These are phyloP conservation scores for Poicephalus meyeri DNA, from an alignment of 2,113 vertebrate genomes.

Conservation along the genomic window DNA sequence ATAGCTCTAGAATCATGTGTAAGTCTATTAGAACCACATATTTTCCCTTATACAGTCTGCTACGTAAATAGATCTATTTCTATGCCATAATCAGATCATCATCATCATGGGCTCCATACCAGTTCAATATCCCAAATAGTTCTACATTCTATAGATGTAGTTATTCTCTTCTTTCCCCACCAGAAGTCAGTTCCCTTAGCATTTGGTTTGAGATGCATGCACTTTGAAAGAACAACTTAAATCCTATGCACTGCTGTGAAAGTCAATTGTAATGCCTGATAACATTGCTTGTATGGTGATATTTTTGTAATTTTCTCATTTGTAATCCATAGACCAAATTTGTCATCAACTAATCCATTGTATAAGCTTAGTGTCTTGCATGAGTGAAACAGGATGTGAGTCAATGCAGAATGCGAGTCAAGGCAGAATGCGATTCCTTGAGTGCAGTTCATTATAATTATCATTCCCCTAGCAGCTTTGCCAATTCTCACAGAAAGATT, in stretches of 20 bases:
- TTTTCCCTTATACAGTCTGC: neutral
- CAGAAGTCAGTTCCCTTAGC: neutral
- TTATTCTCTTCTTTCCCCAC: neutral
- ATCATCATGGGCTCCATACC: neutral
- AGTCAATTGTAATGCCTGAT: neutral
- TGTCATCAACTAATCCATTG: neutral
- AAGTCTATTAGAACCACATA: neutral
- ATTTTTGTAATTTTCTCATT: neutral
- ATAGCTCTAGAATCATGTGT: too few species aligned
- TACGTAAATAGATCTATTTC: neutral
- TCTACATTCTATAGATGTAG: fast-evolving
- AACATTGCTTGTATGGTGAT: neutral
- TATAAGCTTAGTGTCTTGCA: neutral
- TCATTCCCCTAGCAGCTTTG: neutral
- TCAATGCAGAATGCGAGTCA: neutral
- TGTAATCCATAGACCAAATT: neutral
- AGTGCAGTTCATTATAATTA: neutral
- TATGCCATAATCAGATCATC: too few species aligned
- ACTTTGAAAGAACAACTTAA: neutral
- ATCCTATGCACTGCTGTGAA: neutral
- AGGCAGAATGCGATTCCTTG: neutral
- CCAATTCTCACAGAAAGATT: neutral
- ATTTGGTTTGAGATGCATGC: neutral
- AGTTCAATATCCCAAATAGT: neutral
- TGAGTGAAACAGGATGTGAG: neutral